Percentiles rank a stretch among this genome's conserved stretches.
Conservation (phyloP, 2,113 vertebrate genomes). For the Amazona guildingii region DNA sequence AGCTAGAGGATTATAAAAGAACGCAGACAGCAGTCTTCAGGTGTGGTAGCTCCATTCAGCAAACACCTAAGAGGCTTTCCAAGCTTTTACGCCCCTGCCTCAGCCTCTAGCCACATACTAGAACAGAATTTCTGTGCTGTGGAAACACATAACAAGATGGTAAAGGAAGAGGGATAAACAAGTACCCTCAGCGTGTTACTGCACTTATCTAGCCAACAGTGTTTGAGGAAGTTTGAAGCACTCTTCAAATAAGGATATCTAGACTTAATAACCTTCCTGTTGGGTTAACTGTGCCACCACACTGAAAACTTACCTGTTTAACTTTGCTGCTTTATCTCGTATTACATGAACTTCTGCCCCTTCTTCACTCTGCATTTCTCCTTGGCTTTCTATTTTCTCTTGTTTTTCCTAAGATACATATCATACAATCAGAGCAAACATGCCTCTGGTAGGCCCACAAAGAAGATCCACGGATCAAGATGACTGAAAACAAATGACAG, state of each 20-base stretch:
- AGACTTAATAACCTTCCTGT: background rate
- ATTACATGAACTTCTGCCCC: background rate
- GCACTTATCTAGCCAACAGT: background rate
- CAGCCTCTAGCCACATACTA: background rate
- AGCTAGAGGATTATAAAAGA: background rate
- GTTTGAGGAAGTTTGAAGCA: background rate
- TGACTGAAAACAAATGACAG: background rate
- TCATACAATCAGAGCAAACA: background rate
- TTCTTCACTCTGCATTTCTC: background rate
- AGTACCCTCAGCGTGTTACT: background rate
- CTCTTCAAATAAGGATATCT: background rate
- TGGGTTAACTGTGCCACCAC: background rate
- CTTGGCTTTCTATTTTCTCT: background rate
- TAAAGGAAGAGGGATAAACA: background rate
- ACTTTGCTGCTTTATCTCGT: background rate
- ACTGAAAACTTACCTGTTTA: background rate
- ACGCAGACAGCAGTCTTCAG: background rate
- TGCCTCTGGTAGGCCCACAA: background rate
- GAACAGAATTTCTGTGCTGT: background rate
- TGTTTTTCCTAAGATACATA: background rate
- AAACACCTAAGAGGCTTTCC: background rate
- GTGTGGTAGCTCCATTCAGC: background rate
- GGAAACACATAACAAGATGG: rapidly evolving
- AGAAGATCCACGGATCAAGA: background rate
- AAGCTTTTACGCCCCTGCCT: background rate